Evolutionary conservation across 2,113 vertebrate genomes (phyloP).

Genomic region (Sula dactylatra): DNA sequence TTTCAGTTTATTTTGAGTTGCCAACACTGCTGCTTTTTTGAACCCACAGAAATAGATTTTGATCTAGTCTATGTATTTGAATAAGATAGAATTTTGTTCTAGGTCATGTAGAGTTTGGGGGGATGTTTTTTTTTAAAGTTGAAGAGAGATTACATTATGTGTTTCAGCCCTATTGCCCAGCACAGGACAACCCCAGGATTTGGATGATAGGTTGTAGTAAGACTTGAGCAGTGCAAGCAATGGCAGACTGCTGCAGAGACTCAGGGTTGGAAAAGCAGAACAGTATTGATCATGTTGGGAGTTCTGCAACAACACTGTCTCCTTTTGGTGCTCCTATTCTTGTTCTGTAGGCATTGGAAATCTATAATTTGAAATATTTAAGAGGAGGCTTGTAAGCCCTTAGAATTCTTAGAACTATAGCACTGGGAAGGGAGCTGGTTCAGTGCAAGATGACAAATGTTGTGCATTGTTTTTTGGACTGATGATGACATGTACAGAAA

Average conservation of each 20-base stretch:
- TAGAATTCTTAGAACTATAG: neutral
- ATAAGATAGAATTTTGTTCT: neutral
- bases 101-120: neutral
- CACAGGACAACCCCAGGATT: neutral
- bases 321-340: neutral
- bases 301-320: neutral
- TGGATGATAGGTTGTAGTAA: neutral
- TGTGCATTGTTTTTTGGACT: conserved; percentile 9
- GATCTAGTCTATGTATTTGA: neutral
- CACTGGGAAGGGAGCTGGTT: neutral
- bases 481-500: conserved; percentile 38
- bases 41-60: neutral
- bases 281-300: neutral
- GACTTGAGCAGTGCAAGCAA: neutral
- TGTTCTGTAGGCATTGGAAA: neutral
- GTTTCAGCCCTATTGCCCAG: neutral
- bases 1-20: neutral
- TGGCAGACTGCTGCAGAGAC: neutral
- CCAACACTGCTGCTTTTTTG: neutral
- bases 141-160: neutral
- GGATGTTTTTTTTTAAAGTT: neutral
- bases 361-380: neutral
- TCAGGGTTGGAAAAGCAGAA: neutral
- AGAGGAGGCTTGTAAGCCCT: neutral
- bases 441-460: neutral